These are phyloP conservation scores for Elephantulus edwardii DNA, from an alignment of 2,113 vertebrate genomes.

Conservation along the genomic window DNA sequence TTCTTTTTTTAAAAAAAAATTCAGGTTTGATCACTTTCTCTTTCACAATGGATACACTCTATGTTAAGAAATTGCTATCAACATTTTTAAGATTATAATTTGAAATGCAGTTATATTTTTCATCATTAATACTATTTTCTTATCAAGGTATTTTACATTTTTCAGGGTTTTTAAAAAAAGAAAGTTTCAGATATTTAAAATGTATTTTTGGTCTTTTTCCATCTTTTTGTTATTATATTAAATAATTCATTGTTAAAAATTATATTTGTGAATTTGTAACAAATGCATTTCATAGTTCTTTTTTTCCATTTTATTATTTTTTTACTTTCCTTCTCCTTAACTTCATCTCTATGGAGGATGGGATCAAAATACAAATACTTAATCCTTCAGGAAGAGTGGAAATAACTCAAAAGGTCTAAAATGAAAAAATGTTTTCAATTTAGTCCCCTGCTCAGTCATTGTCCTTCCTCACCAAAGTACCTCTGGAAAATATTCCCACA, in stretches of 20 bases:
- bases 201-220: too few relatives aligned
- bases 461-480: constrained; percentile 88
- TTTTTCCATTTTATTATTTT: background rate
- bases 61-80: background rate
- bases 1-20: too few relatives aligned
- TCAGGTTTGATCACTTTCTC: background rate
- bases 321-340: background rate
- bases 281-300: background rate
- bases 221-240: too few relatives aligned
- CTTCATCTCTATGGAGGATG: constrained; percentile 22
- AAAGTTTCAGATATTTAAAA: too few relatives aligned
- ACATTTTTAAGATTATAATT: constrained; percentile 11
- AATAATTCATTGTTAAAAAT: too few relatives aligned
- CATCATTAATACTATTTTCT: background rate
- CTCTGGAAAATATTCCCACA: constrained; percentile 94
- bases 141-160: background rate
- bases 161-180: too few relatives aligned
- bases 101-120: constrained; percentile 25
- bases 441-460: constrained; percentile 66
- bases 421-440: background rate
- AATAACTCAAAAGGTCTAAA: background rate
- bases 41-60: constrained; percentile 3
- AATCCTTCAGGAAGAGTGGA: too few relatives aligned
- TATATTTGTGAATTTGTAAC: too few relatives aligned
- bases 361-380: constrained; percentile 29